These are phyloP conservation scores for Psittacula echo DNA, from an alignment of 2,797 vertebrate species.

Conservation along the genomic window DNA sequence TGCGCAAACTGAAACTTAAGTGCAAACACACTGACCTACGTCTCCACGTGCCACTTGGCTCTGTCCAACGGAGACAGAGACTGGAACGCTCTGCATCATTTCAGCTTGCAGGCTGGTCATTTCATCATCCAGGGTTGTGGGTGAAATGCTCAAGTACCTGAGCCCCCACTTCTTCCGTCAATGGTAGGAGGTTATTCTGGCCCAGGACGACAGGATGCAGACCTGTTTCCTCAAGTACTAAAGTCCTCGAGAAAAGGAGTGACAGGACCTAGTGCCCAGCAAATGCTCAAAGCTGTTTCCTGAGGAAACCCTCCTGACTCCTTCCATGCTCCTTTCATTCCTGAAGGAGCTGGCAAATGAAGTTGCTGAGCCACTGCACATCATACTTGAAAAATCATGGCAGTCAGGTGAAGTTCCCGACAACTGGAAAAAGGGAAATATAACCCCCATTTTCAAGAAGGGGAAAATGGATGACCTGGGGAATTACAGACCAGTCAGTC, in stretches of 20 bases:
- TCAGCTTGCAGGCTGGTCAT: background rate
- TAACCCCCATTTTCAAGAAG: no score
- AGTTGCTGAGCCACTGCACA: no score
- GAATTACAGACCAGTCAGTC: no score
- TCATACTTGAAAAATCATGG: no score
- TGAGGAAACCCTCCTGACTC: background rate
- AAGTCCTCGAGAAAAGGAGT: accelerated
- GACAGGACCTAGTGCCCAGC: background rate
- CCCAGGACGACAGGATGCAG: background rate
- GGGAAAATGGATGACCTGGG: no score
- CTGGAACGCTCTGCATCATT: background rate
- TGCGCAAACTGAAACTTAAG: background rate
- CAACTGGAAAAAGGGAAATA: no score
- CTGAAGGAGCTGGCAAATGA: no score
- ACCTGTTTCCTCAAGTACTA: background rate
- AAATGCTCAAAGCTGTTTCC: background rate
- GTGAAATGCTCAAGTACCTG: background rate
- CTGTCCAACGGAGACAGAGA: accelerated
- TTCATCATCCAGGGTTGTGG: background rate
- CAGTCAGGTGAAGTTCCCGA: no score
- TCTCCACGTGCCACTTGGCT: accelerated
- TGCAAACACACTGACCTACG: background rate
- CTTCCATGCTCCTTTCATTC: background rate
- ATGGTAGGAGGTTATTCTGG: background rate
- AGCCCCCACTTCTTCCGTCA: background rate